Percentiles rank a stretch among this genome's conserved stretches.
These are phyloP conservation scores for Cenopis cana DNA, from an alignment of 2,888 invertebrate genomes.

Conservation along the genomic window DNA sequence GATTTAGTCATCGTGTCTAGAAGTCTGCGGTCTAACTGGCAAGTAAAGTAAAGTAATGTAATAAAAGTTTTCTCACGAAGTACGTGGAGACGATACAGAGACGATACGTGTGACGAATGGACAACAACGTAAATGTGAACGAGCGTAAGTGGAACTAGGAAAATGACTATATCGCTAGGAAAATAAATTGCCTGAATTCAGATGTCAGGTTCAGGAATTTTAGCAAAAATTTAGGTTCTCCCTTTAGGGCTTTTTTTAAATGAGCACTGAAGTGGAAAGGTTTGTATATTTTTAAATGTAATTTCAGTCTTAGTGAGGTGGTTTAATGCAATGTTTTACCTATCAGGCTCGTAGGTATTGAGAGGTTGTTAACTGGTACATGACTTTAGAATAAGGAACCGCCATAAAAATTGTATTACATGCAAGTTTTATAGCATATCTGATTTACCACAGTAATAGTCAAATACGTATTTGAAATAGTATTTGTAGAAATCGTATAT, in stretches of 20 bases:
- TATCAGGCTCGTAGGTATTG: no score
- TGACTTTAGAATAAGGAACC: no score
- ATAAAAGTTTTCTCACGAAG: slow-evolving; percentile 73
- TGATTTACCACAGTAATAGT: neutral
- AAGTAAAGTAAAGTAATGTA: slow-evolving; percentile 62
- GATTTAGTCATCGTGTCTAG: slow-evolving; percentile 32
- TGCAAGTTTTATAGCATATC: neutral
- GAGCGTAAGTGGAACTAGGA: slow-evolving; percentile 13
- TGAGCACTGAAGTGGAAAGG: no score
- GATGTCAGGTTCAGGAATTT: neutral
- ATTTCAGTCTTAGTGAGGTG: no score
- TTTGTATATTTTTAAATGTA: no score
- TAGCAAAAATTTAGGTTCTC: neutral
- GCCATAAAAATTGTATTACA: no score
- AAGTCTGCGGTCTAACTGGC: slow-evolving; percentile 66
- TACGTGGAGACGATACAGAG: slow-evolving; percentile 73
- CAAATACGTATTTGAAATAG: neutral
- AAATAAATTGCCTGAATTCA: slow-evolving; percentile 5
- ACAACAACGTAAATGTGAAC: slow-evolving; percentile 55
- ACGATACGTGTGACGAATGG: slow-evolving; percentile 77
- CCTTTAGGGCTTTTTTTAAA: neutral
- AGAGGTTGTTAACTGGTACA: no score
- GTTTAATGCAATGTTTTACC: no score
- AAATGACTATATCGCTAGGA: slow-evolving; percentile 12
- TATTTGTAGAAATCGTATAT: neutral